These are phyloP conservation scores for Galagoides demidoff DNA, from an alignment of 2,797 vertebrate genomes.

Conservation along the genomic window DNA sequence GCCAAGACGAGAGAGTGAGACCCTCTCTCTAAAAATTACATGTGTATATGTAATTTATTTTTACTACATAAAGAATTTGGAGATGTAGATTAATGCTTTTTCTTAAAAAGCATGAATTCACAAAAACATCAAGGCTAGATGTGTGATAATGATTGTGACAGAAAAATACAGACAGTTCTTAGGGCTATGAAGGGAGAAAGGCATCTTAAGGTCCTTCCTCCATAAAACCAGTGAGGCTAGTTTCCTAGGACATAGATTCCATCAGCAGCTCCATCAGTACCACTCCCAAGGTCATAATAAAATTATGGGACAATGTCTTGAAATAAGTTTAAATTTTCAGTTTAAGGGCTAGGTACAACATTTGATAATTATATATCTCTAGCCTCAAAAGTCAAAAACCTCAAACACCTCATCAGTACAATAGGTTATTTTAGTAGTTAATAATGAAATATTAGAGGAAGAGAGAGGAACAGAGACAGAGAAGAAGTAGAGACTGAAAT, in stretches of 20 bases:
- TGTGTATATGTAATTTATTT: not conserved
- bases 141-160: not conserved
- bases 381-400: not conserved
- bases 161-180: not conserved
- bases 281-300: slow-evolving; percentile 27
- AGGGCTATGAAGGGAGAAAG: not conserved
- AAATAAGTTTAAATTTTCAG: slow-evolving; percentile 33
- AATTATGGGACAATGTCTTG: slow-evolving; percentile 37
- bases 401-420: not conserved
- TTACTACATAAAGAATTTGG: not conserved
- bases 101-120: not conserved
- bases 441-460: slow-evolving; percentile 1
- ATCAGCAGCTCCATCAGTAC: not conserved
- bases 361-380: not conserved
- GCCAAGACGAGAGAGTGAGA: not conserved
- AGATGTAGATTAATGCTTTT: not conserved
- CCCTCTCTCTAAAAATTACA: not conserved
- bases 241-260: not conserved
- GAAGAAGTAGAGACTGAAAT: slow-evolving; percentile 8
- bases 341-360: not conserved
- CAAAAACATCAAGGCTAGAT: not conserved
- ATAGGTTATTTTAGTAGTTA: slow-evolving; percentile 22
- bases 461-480: not conserved
- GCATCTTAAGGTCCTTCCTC: not conserved
- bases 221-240: not conserved